phyloP scores from a whole-genome alignment of 2,797 vertebrate genomes.

The Carapus acus region DNA sequence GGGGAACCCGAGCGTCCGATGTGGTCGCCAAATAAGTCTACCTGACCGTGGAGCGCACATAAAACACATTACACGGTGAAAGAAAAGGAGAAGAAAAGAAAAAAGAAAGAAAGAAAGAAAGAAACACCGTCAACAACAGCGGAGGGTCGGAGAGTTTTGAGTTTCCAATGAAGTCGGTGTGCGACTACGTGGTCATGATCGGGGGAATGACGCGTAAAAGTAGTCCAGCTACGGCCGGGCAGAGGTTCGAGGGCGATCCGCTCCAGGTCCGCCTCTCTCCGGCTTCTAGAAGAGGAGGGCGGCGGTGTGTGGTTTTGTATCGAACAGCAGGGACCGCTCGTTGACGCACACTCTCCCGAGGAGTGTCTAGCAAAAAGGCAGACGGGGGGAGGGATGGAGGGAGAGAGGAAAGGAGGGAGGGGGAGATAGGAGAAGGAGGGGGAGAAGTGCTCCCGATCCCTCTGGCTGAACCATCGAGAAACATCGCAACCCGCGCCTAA shows the following conservation, averaged over 20 bases:
- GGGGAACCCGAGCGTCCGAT: slow-evolving; percentile 23
- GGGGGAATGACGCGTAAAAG: neutral
- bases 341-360: slow-evolving; percentile 34
- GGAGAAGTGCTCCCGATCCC: too few relatives aligned
- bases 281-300: slow-evolving; percentile 41
- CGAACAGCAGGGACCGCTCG: slow-evolving; percentile 26
- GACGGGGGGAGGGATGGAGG: neutral
- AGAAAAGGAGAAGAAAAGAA: too few relatives aligned
- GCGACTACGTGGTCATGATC: neutral
- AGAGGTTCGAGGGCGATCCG: slow-evolving; percentile 21
- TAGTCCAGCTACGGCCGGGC: slow-evolving; percentile 19
- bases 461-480: too few relatives aligned
- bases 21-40: slow-evolving; percentile 36
- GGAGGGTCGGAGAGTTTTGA: slow-evolving; percentile 35
- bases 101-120: too few relatives aligned
- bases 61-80: slow-evolving; percentile 54
- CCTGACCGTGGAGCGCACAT: slow-evolving; percentile 67
- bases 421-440: too few relatives aligned
- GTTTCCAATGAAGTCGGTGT: slow-evolving; percentile 6
- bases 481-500: too few relatives aligned
- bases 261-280: slow-evolving; percentile 19
- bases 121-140: neutral
- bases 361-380: slow-evolving; percentile 27
- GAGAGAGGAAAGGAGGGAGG: neutral
- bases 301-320: slow-evolving; percentile 53